phyloP scores from a whole-genome alignment of 2,113 vertebrate genomes.

The Heptranchias perlo region DNA sequence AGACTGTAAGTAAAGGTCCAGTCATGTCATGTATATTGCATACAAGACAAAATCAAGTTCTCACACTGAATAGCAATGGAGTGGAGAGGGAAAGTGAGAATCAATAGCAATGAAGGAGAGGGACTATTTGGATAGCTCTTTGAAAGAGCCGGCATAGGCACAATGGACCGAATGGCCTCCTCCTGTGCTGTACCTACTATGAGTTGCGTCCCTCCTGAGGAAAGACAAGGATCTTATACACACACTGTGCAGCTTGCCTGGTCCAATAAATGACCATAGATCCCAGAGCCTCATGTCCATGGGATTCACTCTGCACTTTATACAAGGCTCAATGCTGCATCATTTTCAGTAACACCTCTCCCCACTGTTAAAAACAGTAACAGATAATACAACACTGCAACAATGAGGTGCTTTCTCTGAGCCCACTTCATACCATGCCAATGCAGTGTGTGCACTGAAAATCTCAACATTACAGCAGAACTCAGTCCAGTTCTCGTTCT shows the following conservation, averaged over 20 bases:
- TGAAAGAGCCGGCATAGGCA: no score
- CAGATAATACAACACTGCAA: not conserved
- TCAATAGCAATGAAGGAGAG: no score
- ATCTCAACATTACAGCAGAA: not conserved
- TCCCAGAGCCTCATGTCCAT: not conserved
- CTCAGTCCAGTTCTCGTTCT: not conserved
- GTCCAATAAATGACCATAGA: not conserved
- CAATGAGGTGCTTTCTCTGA: not conserved
- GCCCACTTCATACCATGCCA: not conserved
- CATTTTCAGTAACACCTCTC: not conserved
- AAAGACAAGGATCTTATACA: not conserved
- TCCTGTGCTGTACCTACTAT: no score
- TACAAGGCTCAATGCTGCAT: not conserved
- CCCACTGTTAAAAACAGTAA: not conserved
- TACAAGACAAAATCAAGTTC: no score
- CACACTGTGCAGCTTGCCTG: not conserved
- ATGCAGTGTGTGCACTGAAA: not conserved
- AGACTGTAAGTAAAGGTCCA: no score
- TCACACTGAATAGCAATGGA: no score
- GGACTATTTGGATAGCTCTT: no score
- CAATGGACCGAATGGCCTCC: no score
- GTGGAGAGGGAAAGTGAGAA: no score
- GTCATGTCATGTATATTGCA: no score
- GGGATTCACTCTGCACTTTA: not conserved
- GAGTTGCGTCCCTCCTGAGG: not conserved